These are phyloP conservation scores for Barypeithes pellucidus DNA, from an alignment of 2,888 invertebrate genomes.

Conservation along the genomic window DNA sequence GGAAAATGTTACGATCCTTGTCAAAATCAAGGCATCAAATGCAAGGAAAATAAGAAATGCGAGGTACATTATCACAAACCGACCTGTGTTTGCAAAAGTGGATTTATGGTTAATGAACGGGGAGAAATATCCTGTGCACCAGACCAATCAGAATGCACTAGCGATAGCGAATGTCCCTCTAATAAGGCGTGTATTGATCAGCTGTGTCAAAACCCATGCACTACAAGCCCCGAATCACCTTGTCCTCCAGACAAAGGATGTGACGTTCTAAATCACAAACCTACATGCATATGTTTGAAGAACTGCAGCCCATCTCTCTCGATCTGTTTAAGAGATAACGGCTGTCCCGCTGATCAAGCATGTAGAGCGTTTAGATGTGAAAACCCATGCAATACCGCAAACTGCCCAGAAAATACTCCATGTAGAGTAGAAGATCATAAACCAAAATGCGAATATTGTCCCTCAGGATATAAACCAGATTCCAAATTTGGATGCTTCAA, in stretches of 20 bases:
- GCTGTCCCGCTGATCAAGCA: slow-evolving; percentile 88
- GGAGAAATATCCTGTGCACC: slow-evolving; percentile 92
- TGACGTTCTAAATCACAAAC: slow-evolving; percentile 89
- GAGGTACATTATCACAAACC: slow-evolving; percentile 89
- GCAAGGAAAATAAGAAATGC: slow-evolving; percentile 89
- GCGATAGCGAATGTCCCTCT: slow-evolving; percentile 88
- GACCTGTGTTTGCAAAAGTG: slow-evolving; percentile 90
- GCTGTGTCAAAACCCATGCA: slow-evolving; percentile 91
- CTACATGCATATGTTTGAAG: slow-evolving; percentile 89
- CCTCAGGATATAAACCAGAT: slow-evolving; percentile 93
- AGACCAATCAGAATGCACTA: slow-evolving; percentile 83
- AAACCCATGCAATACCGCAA: slow-evolving; percentile 90
- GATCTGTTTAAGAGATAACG: slow-evolving; percentile 91
- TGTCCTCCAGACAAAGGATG: slow-evolving; percentile 90
- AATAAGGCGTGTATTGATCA: slow-evolving; percentile 89
- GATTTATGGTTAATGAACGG: slow-evolving; percentile 89
- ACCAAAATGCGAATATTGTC: slow-evolving; percentile 96
- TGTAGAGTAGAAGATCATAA: slow-evolving; percentile 96
- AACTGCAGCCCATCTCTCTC: slow-evolving; percentile 90
- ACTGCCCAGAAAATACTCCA: slow-evolving; percentile 88
- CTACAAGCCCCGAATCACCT: slow-evolving; percentile 75
- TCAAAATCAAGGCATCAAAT: slow-evolving; percentile 78
- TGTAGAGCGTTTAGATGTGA: slow-evolving; percentile 92
- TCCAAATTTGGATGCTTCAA: slow-evolving; percentile 95
- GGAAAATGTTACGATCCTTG: slow-evolving; percentile 89